Conservation (phyloP, 1,140 invertebrate genomes). For the Agrypnia vestita region DNA sequence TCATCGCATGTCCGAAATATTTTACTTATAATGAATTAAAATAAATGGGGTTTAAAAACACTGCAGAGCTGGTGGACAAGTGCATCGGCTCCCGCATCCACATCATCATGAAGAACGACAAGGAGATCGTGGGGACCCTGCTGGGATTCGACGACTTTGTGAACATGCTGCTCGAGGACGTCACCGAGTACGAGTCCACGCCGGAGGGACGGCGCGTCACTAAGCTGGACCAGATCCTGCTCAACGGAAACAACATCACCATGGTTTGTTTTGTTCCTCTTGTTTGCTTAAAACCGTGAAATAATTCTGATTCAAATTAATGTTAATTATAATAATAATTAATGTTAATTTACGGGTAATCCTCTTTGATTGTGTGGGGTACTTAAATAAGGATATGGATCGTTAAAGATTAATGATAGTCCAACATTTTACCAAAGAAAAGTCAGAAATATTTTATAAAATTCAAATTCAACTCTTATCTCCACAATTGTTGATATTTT, state of each 20-base stretch:
- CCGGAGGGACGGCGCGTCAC: constrained; percentile 97
- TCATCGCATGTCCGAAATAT: constrained; percentile 38
- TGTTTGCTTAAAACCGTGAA: neutral
- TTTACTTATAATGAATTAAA: constrained; percentile 17
- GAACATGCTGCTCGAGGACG: constrained; percentile 96
- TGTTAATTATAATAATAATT: neutral
- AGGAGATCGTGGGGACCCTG: constrained; percentile 98
- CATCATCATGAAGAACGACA: constrained; percentile 99
- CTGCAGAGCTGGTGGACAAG: constrained; percentile 97
- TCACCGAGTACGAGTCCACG: constrained; percentile 96
- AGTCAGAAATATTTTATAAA: too few relatives aligned
- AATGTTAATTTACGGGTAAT: neutral
- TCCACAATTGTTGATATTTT: too few relatives aligned
- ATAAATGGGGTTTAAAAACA: constrained; percentile 50
- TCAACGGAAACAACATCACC: constrained; percentile 99
- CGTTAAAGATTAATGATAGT: too few relatives aligned
- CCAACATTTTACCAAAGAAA: too few relatives aligned
- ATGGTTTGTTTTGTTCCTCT: constrained; percentile 80
- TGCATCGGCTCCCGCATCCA: constrained; percentile 99
- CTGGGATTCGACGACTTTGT: constrained; percentile 99
- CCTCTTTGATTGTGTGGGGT: neutral
- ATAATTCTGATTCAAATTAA: neutral
- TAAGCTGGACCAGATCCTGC: constrained; percentile 96
- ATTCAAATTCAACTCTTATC: too few relatives aligned
- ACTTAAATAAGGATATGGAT: neutral